These are phyloP conservation scores for Hydrocynus forskahlii DNA, from an alignment of 2,797 vertebrate genomes.

Conservation along the genomic window DNA sequence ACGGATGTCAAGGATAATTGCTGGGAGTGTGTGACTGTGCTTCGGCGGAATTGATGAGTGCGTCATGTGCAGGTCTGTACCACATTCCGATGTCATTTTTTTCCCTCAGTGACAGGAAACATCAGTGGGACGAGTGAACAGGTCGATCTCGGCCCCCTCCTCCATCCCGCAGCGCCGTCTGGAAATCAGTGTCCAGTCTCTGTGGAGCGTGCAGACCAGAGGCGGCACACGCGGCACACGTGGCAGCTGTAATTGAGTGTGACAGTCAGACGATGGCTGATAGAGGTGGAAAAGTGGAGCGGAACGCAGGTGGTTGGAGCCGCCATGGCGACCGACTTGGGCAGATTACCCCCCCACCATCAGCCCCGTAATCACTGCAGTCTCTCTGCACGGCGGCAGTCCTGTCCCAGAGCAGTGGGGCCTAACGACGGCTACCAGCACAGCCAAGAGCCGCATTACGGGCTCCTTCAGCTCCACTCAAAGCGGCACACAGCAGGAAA, in stretches of 20 bases:
- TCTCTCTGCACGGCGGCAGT: conserved; percentile 21
- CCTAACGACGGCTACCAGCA: conserved; percentile 4
- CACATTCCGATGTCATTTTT: conserved; percentile 25
- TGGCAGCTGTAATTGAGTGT: conserved; percentile 54
- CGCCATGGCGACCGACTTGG: conserved; percentile 14
- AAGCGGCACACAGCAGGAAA: conserved; percentile 9
- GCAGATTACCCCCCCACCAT: conserved; percentile 30
- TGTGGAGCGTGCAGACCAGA: background rate
- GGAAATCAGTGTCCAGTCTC: conserved; percentile 15
- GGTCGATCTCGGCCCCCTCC: conserved; percentile 24
- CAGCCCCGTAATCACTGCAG: conserved; percentile 51
- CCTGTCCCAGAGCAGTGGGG: conserved; percentile 8
- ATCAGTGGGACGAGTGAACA: conserved; percentile 13
- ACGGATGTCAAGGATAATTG: conserved; percentile 63
- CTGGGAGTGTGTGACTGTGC: conserved; percentile 30
- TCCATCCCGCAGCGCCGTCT: conserved; percentile 8
- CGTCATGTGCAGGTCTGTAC: conserved; percentile 13
- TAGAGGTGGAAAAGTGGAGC: conserved; percentile 41
- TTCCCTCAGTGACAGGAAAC: conserved; percentile 31
- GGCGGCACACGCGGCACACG: conserved; percentile 14
- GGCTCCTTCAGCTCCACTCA: conserved; percentile 26
- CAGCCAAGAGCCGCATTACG: conserved; percentile 1
- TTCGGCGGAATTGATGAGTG: conserved; percentile 55
- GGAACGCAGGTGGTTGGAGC: conserved; percentile 46
- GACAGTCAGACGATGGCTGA: conserved; percentile 51